Percentiles rank a stretch among this genome's conserved stretches.
Evolutionary conservation across 2,797 vertebrate genomes (phyloP).

Genomic region (Anabas testudineus): DNA sequence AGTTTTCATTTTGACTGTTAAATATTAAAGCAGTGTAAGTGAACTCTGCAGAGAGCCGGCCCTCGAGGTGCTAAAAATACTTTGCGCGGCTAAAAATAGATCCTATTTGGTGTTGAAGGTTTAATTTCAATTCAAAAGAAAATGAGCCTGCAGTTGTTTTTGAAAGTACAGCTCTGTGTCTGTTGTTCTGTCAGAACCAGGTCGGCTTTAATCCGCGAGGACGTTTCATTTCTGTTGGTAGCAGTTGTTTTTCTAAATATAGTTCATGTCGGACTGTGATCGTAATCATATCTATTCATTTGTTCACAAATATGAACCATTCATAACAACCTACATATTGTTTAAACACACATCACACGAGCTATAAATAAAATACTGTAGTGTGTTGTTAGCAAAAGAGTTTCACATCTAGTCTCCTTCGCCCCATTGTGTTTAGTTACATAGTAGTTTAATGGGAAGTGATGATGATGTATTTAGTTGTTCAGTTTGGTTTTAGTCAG

Average conservation of each 20-base stretch:
- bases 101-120: slow-evolving; percentile 17
- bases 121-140: slow-evolving; percentile 36
- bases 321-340: too few species aligned
- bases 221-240: background rate
- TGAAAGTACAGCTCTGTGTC: background rate
- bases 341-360: too few species aligned
- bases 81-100: slow-evolving; percentile 61
- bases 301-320: background rate
- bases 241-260: background rate
- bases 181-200: slow-evolving; percentile 2
- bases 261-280: background rate
- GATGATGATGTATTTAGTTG: too few species aligned
- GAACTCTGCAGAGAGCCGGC: slow-evolving; percentile 36
- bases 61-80: slow-evolving; percentile 61
- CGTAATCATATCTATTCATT: too few species aligned
- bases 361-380: too few species aligned
- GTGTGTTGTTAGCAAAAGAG: too few species aligned
- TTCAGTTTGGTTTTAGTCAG: too few species aligned
- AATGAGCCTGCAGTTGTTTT: slow-evolving; percentile 13
- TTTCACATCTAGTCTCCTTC: too few species aligned
- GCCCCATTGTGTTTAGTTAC: too few species aligned
- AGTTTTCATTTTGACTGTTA: slow-evolving; percentile 32
- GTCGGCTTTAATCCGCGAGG: slow-evolving; percentile 17
- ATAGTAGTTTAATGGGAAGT: too few species aligned
- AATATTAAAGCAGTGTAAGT: slow-evolving; percentile 51